Base-by-base conservation (phyloP, 2,113 vertebrate species). In the Platycercus adscitus region DNA sequence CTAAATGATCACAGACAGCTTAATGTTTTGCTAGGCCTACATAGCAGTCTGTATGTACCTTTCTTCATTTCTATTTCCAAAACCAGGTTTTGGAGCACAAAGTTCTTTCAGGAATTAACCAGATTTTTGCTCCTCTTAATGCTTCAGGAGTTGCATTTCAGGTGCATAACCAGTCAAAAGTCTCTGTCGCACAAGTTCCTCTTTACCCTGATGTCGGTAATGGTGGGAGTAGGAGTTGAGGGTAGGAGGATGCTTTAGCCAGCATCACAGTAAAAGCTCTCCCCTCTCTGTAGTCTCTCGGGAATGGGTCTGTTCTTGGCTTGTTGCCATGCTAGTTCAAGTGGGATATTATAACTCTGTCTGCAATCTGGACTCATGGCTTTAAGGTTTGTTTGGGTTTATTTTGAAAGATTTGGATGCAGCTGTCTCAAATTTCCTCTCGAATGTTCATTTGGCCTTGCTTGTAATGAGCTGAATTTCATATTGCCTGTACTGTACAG, bases 391-490 rank as follows among this genome's bases (percentile, higher is more conserved):
- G 77, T 96, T 96, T 97, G 81, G 72, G 44, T 79, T 96, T 95
- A 58, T 92, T 96, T 93, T 96, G 70, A 93, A 94, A 94, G 81
- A 76, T 52, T 89, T 85, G 89, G 66, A 91, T 89, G 83, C 83
- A 95, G 84, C 96, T 96, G 83, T 91, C 86, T 93, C 11, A 1
- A 88, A 92, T 96, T 94, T 95, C 85, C 58, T 44, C 94, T 93
- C 66, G 79, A 94, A 95, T 89, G 77, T 96, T 96, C 95, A 92
- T 88, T 93, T 92, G 95, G 94, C 92, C 88, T 89, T 91, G 77
- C 91, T 96, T 96, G 84, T 93, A 95, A 96, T 91, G 92, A 95
- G 91, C 89, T 92, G 92, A 95, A 97, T 97, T 96, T 96, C 94
- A 84, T 91, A 94, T 84, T 95, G 95, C 89, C 93, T 94, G 64